These are phyloP conservation scores for Campoletis sonorensis DNA, from an alignment of 1,140 invertebrate genomes.

Conservation along the genomic window DNA sequence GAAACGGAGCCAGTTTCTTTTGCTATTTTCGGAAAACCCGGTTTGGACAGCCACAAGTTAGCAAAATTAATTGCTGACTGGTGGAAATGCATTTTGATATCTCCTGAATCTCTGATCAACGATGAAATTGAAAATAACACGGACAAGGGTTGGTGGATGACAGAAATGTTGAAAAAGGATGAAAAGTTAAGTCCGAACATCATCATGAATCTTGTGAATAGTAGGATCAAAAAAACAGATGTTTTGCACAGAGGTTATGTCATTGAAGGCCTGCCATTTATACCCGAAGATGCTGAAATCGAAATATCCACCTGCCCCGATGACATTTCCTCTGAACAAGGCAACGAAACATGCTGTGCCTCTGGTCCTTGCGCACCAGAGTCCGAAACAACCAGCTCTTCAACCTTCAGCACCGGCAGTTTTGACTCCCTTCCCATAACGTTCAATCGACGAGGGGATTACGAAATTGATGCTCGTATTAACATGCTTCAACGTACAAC, in stretches of 20 bases:
- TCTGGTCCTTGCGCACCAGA: not conserved
- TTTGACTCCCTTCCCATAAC: not conserved
- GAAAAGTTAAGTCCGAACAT: slow-evolving; percentile 72
- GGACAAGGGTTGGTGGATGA: slow-evolving; percentile 74
- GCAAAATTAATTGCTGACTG: slow-evolving; percentile 77
- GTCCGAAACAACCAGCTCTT: slow-evolving; percentile 19
- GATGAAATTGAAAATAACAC: slow-evolving; percentile 77
- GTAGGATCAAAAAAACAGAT: slow-evolving; percentile 73
- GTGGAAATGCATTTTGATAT: slow-evolving; percentile 78
- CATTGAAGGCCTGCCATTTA: slow-evolving; percentile 78
- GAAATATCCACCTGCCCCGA: slow-evolving; percentile 51
- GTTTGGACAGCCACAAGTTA: slow-evolving; percentile 73
- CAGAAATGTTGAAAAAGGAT: slow-evolving; percentile 76
- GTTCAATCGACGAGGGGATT: not conserved
- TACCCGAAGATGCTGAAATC: slow-evolving; percentile 69
- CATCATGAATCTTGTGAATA: slow-evolving; percentile 74
- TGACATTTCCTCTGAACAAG: not conserved
- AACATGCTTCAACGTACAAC: slow-evolving; percentile 6
- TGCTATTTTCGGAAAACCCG: slow-evolving; percentile 79
- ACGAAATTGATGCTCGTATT: not conserved
- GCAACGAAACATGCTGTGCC: not conserved
- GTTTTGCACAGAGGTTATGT: slow-evolving; percentile 79
- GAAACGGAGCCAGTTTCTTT: slow-evolving; percentile 76
- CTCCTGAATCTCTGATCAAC: slow-evolving; percentile 75
- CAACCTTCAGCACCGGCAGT: not conserved